Percentiles rank a stretch among this genome's conserved stretches.
Conservation (phyloP, 2,797 vertebrate species). For the Australoheros facetus region DNA sequence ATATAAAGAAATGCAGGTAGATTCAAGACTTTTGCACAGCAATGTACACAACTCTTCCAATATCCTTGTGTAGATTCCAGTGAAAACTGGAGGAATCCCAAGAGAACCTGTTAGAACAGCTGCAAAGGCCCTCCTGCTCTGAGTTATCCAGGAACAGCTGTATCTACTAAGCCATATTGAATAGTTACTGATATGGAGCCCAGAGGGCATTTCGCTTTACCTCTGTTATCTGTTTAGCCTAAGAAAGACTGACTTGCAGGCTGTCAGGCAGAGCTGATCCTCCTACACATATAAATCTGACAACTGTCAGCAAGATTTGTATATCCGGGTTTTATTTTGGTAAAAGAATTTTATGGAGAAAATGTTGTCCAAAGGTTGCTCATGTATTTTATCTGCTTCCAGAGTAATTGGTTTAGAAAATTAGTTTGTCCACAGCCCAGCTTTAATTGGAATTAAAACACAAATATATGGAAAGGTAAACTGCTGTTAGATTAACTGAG, state of each 20-base stretch:
- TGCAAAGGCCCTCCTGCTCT: not conserved
- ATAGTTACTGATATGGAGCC: conserved; percentile 13
- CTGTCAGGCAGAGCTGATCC: conserved; percentile 36
- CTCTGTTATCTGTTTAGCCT: conserved; percentile 29
- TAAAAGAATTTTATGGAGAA: not conserved
- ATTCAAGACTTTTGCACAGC: not conserved
- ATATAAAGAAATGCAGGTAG: not conserved
- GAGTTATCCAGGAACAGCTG: not conserved
- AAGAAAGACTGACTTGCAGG: conserved; percentile 32
- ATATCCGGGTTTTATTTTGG: too few relatives aligned
- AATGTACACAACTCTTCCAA: not conserved
- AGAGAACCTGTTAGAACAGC: not conserved
- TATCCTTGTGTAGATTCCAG: not conserved
- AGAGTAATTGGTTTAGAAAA: conserved; percentile 76
- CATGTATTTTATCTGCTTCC: conserved; percentile 62
- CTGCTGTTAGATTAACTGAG: conserved; percentile 70
- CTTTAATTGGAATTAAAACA: conserved; percentile 78
- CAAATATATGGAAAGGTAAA: conserved; percentile 49
- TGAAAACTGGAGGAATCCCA: not conserved
- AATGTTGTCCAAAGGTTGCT: conserved; percentile 66
- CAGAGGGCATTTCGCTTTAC: conserved; percentile 19
- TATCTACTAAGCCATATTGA: conserved; percentile 5
- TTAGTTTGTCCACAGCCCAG: conserved; percentile 67
- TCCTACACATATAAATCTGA: conserved; percentile 46
- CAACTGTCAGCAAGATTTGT: conserved; percentile 28